A percentile compares a stretch with the other conserved stretches of the same genome.
Conservation (phyloP, 2,113 vertebrate species). For the Mesocricetus auratus region DNA sequence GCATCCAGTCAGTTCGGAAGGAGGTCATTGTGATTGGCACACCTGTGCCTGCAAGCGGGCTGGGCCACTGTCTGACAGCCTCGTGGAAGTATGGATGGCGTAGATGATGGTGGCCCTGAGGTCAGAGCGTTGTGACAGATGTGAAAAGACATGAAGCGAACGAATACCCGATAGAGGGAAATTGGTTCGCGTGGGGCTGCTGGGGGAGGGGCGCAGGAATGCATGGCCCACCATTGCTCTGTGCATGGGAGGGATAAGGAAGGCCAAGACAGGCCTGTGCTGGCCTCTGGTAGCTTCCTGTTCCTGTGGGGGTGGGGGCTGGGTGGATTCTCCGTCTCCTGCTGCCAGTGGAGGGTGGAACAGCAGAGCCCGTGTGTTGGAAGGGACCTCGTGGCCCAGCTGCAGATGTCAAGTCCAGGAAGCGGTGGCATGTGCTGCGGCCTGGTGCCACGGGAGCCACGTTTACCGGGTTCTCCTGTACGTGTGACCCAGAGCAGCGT, state of each 20-base stretch:
- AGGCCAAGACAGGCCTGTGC: accelerated
- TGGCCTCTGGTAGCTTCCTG: neutral
- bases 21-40: neutral
- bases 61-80: neutral
- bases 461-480: neutral
- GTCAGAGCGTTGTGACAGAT: neutral
- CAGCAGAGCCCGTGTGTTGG: neutral
- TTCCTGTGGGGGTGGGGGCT: neutral
- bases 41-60: neutral
- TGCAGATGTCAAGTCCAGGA: neutral
- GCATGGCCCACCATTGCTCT: neutral
- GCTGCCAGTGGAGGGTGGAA: neutral
- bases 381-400: neutral
- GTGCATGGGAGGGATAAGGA: neutral
- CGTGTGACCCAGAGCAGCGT: neutral
- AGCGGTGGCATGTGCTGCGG: neutral
- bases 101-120: neutral
- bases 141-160: neutral
- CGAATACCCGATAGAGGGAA: neutral
- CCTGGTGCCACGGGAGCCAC: neutral
- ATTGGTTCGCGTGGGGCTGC: neutral
- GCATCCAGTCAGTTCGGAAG: neutral
- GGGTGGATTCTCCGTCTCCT: neutral
- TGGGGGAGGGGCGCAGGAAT: neutral
- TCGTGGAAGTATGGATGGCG: too few species aligned